Evolutionary conservation across 2,888 invertebrate genomes (phyloP).

Genomic region (Eucriotettix oculatus): DNA sequence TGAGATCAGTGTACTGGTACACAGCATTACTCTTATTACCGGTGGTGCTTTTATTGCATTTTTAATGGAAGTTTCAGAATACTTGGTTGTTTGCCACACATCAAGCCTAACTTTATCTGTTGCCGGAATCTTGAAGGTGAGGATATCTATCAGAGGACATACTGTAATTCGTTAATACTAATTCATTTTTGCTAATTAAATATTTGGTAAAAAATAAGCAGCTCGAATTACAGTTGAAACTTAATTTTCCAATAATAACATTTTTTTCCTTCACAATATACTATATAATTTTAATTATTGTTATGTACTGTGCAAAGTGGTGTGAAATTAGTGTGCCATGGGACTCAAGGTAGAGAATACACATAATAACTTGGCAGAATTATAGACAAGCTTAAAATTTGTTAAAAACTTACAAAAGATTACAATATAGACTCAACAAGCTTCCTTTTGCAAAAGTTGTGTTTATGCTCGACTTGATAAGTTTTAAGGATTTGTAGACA

Average conservation of each 20-base stretch:
- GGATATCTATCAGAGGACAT: background rate
- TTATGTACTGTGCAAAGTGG: too few relatives aligned
- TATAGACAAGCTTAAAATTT: too few relatives aligned
- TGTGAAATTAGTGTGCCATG: too few relatives aligned
- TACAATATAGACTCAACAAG: too few relatives aligned
- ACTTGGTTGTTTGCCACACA: conserved; percentile 79
- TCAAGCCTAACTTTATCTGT: conserved; percentile 93
- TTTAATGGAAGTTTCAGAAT: conserved; percentile 89
- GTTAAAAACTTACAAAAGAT: too few relatives aligned
- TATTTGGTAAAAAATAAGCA: background rate
- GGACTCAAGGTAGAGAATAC: too few relatives aligned
- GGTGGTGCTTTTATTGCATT: conserved; percentile 78
- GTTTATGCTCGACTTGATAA: too few relatives aligned
- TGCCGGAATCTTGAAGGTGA: conserved; percentile 90
- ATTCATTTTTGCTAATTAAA: background rate
- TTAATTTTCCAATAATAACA: background rate
- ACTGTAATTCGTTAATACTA: background rate
- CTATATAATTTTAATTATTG: too few relatives aligned
- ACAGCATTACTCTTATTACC: conserved; percentile 40
- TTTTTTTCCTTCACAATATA: background rate
- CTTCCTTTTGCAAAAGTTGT: too few relatives aligned
- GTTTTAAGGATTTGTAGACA: too few relatives aligned
- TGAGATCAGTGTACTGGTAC: conserved; percentile 25
- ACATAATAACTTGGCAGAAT: too few relatives aligned
- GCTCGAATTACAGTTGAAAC: background rate